Evolutionary conservation across 2,113 vertebrate genomes (phyloP), one percentile per base, ranked within the genome.

Genomic region (Eira barbara): DNA sequence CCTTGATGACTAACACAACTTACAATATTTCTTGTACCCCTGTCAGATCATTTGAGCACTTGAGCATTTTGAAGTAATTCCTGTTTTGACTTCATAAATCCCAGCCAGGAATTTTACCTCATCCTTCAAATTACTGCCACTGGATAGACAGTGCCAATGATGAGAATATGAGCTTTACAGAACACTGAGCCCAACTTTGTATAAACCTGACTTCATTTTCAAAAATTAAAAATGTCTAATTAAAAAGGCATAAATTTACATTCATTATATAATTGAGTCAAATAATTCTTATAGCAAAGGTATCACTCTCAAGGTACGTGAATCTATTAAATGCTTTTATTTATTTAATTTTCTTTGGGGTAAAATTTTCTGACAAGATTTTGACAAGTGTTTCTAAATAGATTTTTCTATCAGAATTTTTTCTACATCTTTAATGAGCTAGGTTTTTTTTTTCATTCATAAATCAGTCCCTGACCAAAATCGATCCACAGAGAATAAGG

Each of bases 31-130:
- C 78, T 61, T n/a, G 82, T 55, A 42, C 6, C 11, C 49, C 34
- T 67, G 45, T 76, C 74, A 67, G 45, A 81, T 61, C 55, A 45
- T n/a, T 94, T 86, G 61, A 94, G 76, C 45, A 57, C 29, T 39
- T 84, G 11, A 67, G 10, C 69, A 69, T 57, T 45, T 69, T 73
- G 80, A 96, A 61, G 39, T 39, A 67, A 89, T 95, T 96, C 39
- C 13, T 82, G 18, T 23, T 91, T 95, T 89, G 74, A 85, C 49
- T 96, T 96, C 67, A 47, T 34, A 89, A 82, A 63, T 47, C 10
- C 93, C 52, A 96, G 89, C 65, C 95, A 91, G 91, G 79, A 97
- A 96, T 89, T 91, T 91, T 82, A 91, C 94, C 36, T 97, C 94
- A 86, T 89, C 45, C 59, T 95, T 92, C 78, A 95, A 86, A 89